Percentiles rank a stretch among this genome's conserved stretches.
Evolutionary conservation across 2,113 vertebrate genomes (phyloP).

Genomic region (Symphodus melops): DNA sequence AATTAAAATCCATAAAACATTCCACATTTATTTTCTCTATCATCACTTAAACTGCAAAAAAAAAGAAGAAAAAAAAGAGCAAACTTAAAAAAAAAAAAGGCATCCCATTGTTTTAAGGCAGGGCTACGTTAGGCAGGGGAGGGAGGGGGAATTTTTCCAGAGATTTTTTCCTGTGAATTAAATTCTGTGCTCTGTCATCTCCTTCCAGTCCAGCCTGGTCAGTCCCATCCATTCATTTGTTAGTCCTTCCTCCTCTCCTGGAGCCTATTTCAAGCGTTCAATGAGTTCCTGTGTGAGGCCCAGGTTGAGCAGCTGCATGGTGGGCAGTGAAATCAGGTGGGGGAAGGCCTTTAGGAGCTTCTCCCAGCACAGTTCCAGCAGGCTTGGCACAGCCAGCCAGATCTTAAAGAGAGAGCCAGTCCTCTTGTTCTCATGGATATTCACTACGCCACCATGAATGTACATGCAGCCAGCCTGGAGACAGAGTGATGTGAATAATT

Average conservation of each 20-base stretch:
- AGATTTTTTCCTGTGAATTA: slow-evolving; percentile 25
- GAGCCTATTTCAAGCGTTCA: slow-evolving; percentile 91
- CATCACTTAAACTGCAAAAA: slow-evolving; percentile 61
- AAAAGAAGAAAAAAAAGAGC: slow-evolving; percentile 40
- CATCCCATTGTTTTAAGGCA: slow-evolving; percentile 83
- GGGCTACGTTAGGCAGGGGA: slow-evolving; percentile 63
- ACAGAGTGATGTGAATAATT: not conserved
- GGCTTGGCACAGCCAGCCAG: slow-evolving; percentile 95
- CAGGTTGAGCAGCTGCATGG: slow-evolving; percentile 92
- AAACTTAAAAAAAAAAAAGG: slow-evolving; percentile 67
- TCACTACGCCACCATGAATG: slow-evolving; percentile 96
- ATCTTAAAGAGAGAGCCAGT: slow-evolving; percentile 98
- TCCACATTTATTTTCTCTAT: slow-evolving; percentile 49
- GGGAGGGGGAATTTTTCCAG: slow-evolving; percentile 21
- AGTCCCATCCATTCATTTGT: slow-evolving; percentile 17
- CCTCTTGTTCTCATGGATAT: slow-evolving; percentile 96
- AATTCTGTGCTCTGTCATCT: slow-evolving; percentile 52
- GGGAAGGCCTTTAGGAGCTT: slow-evolving; percentile 91
- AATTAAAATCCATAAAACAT: slow-evolving; percentile 66
- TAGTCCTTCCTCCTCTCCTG: slow-evolving; percentile 16
- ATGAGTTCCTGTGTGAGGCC: slow-evolving; percentile 96
- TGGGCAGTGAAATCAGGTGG: slow-evolving; percentile 87
- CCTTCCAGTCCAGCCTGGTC: slow-evolving; percentile 1
- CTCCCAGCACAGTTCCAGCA: slow-evolving; percentile 98
- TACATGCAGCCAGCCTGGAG: slow-evolving; percentile 97